Evolutionary conservation across 2,888 invertebrate species (phyloP).

Genomic region (Formica aserva): DNA sequence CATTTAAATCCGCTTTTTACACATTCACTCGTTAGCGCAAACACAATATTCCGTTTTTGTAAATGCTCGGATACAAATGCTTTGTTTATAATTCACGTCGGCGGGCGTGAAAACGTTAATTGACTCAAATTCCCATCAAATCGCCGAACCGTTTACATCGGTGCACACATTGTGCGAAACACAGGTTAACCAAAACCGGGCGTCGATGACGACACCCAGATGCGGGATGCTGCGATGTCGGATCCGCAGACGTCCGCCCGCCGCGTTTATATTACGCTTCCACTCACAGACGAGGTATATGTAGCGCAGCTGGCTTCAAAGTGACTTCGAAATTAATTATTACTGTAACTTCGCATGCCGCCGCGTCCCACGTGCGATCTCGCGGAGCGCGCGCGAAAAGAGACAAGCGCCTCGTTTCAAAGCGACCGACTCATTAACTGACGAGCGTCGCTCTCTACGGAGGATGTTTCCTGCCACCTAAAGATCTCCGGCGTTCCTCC

Average conservation of each 20-base stretch:
- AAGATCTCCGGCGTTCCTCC: constrained; percentile 42
- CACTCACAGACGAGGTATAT: constrained; percentile 64
- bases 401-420: constrained; percentile 74
- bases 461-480: constrained; percentile 41
- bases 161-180: constrained; percentile 36
- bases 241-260: constrained; percentile 50
- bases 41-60: background rate
- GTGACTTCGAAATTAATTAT: constrained; percentile 82
- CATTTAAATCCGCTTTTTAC: constrained; percentile 38
- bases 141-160: constrained; percentile 39
- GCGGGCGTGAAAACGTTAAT: constrained; percentile 36
- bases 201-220: constrained; percentile 40
- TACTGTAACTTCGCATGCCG: constrained; percentile 76
- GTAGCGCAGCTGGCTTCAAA: constrained; percentile 80
- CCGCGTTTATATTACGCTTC: constrained; percentile 67
- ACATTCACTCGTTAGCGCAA: constrained; percentile 11
- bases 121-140: constrained; percentile 43
- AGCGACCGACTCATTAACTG: constrained; percentile 79
- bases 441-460: constrained; percentile 66
- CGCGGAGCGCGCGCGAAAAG: constrained; percentile 62
- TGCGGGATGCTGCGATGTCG: constrained; percentile 27
- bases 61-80: constrained; percentile 28
- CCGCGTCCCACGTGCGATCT: constrained; percentile 72
- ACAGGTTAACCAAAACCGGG: constrained; percentile 40
- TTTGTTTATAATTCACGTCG: constrained; percentile 46